These are phyloP conservation scores for Nothoprocta perdicaria DNA, from an alignment of 2,113 vertebrate species.

Conservation along the genomic window DNA sequence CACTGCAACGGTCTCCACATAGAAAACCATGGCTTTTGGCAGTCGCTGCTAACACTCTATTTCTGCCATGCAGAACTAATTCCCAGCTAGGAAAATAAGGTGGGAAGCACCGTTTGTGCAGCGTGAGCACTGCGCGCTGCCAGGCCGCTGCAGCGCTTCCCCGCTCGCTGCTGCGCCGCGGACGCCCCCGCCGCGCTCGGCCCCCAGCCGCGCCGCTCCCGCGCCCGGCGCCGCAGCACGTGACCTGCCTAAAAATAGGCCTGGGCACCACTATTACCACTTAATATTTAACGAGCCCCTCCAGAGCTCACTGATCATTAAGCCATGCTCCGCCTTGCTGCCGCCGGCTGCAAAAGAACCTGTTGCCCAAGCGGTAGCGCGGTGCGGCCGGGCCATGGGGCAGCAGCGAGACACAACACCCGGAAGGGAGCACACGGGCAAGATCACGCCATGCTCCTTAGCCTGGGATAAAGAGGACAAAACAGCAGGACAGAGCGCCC, in stretches of 20 bases:
- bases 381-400: no score
- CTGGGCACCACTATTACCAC: neutral
- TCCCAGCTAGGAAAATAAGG: neutral
- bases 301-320: neutral
- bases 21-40: conserved; percentile 14
- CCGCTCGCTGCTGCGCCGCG: no score
- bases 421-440: no score
- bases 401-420: no score
- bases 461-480: no score
- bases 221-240: neutral
- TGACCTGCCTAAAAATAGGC: neutral
- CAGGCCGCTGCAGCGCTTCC: neutral
- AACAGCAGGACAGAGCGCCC: no score
- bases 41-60: neutral
- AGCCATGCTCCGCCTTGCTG: neutral
- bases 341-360: accelerated
- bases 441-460: no score
- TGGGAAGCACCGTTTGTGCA: neutral
- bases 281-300: neutral
- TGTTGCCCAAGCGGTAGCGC: no score
- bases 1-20: neutral
- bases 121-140: accelerated
- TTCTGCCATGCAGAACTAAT: neutral
- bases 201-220: no score
- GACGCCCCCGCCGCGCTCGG: no score